Evolutionary conservation across 2,113 vertebrate species (phyloP).

Genomic region (Alexandromys fortis): DNA sequence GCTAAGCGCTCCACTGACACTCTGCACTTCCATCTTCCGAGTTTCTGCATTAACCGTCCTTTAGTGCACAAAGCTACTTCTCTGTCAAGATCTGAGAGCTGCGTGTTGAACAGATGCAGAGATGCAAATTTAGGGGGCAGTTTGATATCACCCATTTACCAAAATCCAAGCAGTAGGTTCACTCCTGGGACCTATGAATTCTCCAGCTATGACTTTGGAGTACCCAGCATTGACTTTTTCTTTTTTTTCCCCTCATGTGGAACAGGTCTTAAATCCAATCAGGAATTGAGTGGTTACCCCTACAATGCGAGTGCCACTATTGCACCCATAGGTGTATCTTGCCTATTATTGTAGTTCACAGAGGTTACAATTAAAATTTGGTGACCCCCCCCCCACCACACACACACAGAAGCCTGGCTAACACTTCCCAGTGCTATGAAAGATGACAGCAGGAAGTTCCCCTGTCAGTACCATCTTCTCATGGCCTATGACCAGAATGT

Average conservation of each 20-base stretch:
- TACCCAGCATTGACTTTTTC: not conserved
- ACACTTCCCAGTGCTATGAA: not conserved
- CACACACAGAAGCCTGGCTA: not conserved
- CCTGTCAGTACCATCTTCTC: not conserved
- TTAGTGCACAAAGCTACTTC: not conserved
- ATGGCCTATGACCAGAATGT: not conserved
- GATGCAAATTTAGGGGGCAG: not conserved
- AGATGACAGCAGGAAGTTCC: not conserved
- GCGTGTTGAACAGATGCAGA: not conserved
- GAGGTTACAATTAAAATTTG: not conserved
- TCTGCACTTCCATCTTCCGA: not conserved
- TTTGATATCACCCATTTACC: not conserved
- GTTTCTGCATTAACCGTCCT: not conserved
- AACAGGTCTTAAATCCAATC: not conserved
- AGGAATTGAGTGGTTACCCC: not conserved
- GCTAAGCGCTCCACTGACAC: not conserved
- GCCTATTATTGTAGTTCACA: not conserved
- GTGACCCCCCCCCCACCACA: too few relatives aligned
- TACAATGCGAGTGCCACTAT: not conserved
- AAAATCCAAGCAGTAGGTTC: not conserved
- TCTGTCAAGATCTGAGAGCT: not conserved
- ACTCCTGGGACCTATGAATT: too few relatives aligned
- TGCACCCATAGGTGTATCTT: not conserved
- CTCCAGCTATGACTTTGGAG: not conserved
- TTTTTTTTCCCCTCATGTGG: not conserved